Evolutionary conservation across 2,888 invertebrate genomes (phyloP), one percentile per base, ranked within the genome.

Genomic region (Pseudolycoriella hygida): DNA sequence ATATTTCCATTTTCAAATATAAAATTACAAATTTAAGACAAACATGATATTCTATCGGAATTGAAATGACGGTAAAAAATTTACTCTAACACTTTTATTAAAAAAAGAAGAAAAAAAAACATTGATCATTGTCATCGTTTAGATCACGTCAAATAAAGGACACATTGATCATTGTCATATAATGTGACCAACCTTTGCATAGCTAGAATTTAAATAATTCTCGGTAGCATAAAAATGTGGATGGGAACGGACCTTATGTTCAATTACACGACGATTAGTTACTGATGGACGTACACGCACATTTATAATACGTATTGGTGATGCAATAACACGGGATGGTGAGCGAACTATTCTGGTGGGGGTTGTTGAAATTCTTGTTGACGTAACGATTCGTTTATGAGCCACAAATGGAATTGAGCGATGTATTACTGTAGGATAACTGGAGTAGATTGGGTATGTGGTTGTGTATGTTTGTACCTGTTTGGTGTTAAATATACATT

Each of bases 161-260:
- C 25, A 25, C 25, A 25, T 25, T 25, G 25, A 37, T 37, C 37
- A 31, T 17, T 45, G 12, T 15, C 12, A 12, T 30, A 18, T n/a
- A 17, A 31, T 38, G 45, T 57, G 58, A 65, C 72, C 71, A 69
- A 84, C 84, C 75, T 76, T 76, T 55, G 76, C 74, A 54, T 76
- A 69, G 59, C 76, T 78, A 53, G 85, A 81, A 68, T 80, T 80
- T 67, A 80, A 79, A 68, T 77, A 87, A 60, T 80, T 77, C 55
- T 81, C 82, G 53, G 78, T 71, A 55, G 82, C 75, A 49, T 77
- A 76, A 55, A 75, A 69, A 50, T 74, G 72, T 46, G 65, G 62
- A 57, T 68, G 66, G 30, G 80, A 75, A 51, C 80, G 72, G 51
- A 70, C 66, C 60, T 74, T 73, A 62, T 76, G 71, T 54, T 73